Evolutionary conservation across 2,113 vertebrate genomes (phyloP), one percentile per base, ranked within the genome.

Genomic region (Lepidothrix coronata): DNA sequence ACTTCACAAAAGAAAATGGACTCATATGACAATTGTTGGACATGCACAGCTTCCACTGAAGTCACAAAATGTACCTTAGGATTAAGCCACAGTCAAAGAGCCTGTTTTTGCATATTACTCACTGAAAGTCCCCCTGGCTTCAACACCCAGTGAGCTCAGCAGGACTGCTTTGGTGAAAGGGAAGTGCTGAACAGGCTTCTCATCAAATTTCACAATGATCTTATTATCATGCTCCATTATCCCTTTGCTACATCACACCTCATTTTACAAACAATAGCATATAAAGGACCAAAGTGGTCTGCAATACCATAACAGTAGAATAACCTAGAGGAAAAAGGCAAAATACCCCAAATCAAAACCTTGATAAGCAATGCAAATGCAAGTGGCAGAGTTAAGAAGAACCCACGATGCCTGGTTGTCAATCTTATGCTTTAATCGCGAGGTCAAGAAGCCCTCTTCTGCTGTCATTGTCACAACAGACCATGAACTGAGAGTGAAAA

Each of bases 391-490:
- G 59, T 96, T 96, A 93, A 93, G 95, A 91, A 95, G 95, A 96
- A 96, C 92, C 90, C 96, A 96, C 93, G 95, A 92, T 92, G 95
- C 95, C 82, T 90, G 95, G 92, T 94, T 96, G 95, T 95, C 95
- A 96, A 96, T 96, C 95, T 88, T 96, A 95, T 93, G 95, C 95
- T 96, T 95, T 96, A 96, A 97, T 88, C 79, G 8, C 92, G 95
- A 96, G 95, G 95, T 93, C 93, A 96, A 94, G 93, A 94, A 82
- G 95, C 93, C 95, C 96, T 96, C 95, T 97, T 96, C 95, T 95
- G 96, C 96, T 97, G 95, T 39, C 93, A 96, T 84, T 97, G 95
- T 94, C 95, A 97, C 92, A 96, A 97, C 85, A 97, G 96, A 96
- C 68, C 95, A 95, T 96, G 95, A 96, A 96, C 70, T 97, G 93